These are phyloP conservation scores for Xiphophorus maculatus DNA, from an alignment of 2,113 vertebrate genomes.

Conservation along the genomic window DNA sequence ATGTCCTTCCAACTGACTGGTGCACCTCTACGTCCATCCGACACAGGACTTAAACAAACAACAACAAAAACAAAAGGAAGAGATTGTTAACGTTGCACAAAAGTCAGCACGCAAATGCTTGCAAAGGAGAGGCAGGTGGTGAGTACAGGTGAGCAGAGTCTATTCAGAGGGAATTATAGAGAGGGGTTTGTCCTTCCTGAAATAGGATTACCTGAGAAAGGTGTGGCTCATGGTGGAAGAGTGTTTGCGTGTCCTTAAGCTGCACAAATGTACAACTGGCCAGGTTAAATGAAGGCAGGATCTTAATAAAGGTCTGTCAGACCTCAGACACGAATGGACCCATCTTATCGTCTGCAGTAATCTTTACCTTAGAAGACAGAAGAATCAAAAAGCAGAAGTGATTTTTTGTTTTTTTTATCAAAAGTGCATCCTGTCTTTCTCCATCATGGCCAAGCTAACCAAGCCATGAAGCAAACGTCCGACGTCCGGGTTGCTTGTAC, in stretches of 20 bases:
- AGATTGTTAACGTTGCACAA: background rate
- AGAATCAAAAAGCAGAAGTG: background rate
- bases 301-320: conserved; percentile 21
- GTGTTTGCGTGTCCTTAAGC: conserved; percentile 9
- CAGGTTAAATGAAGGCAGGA: conserved; percentile 43
- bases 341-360: background rate
- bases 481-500: too few species aligned
- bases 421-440: too few species aligned
- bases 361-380: background rate
- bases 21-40: background rate
- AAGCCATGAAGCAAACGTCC: too few species aligned
- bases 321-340: background rate
- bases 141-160: conserved; percentile 54
- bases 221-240: conserved; percentile 59
- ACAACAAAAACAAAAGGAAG: background rate
- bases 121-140: conserved; percentile 51
- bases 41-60: background rate
- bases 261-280: conserved; percentile 23
- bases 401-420: too few species aligned
- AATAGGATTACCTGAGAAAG: conserved; percentile 64
- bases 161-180: conserved; percentile 63
- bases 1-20: background rate
- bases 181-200: conserved; percentile 55
- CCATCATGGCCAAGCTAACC: too few species aligned
- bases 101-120: background rate